Evolutionary conservation across 2,113 vertebrate genomes (phyloP).

Genomic region (Megatriorchis doriae): DNA sequence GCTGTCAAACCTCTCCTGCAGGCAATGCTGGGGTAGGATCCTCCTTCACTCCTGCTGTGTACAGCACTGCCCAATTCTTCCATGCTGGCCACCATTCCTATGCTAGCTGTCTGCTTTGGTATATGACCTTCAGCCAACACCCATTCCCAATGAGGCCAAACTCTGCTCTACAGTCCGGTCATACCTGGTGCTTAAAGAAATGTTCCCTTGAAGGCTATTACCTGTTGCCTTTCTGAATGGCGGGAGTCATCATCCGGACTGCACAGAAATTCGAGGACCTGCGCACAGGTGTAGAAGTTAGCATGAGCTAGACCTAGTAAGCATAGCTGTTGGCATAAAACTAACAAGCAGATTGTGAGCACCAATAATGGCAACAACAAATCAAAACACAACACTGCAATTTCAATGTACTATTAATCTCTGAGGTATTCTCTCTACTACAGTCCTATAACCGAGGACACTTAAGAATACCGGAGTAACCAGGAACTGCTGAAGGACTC

Average conservation of each 20-base stretch:
- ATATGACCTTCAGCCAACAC: background rate
- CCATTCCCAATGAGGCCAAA: background rate
- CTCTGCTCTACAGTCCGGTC: background rate
- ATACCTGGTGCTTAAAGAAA: background rate
- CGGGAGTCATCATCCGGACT: conserved; percentile 92
- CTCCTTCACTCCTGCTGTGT: background rate
- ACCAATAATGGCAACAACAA: background rate
- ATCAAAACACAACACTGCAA: rapidly evolving
- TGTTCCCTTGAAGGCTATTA: background rate
- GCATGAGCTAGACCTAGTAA: background rate
- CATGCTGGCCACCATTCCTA: background rate
- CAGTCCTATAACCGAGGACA: background rate
- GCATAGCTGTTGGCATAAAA: background rate
- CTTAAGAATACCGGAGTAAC: background rate
- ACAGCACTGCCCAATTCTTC: background rate
- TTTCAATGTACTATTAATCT: rapidly evolving
- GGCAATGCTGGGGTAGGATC: background rate
- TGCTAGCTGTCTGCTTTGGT: background rate
- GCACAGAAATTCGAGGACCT: conserved; percentile 98
- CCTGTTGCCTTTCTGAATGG: conserved; percentile 96
- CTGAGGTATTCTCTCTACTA: background rate
- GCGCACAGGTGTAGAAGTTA: background rate
- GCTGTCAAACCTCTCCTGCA: background rate
- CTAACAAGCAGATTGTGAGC: background rate
- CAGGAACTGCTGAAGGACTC: background rate